Evolutionary conservation across 2,888 invertebrate genomes (phyloP).

Genomic region (Drosophila merina): DNA sequence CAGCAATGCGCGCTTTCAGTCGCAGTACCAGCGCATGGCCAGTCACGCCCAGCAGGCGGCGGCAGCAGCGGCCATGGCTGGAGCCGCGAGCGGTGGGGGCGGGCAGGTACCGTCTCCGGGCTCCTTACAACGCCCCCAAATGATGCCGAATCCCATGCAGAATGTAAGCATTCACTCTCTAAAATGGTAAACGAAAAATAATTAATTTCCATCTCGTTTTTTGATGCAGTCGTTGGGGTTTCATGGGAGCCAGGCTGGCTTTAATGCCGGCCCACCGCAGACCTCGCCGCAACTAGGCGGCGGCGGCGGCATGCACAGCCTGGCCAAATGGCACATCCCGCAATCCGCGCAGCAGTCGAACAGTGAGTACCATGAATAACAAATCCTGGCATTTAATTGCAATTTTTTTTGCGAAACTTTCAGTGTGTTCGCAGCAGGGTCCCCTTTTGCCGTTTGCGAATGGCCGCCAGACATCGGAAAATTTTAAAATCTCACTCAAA

Average conservation of each 20-base stretch:
- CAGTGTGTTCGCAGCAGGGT: constrained; percentile 82
- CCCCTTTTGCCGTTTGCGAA: constrained; percentile 83
- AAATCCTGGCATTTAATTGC: neutral
- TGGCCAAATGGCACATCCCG: constrained; percentile 91
- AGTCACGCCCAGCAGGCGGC: constrained; percentile 87
- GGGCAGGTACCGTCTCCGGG: constrained; percentile 82
- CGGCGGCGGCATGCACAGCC: constrained; percentile 75
- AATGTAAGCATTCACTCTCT: constrained; percentile 80
- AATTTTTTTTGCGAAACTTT: neutral
- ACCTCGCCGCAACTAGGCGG: constrained; percentile 81
- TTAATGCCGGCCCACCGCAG: constrained; percentile 84
- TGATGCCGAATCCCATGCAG: constrained; percentile 84
- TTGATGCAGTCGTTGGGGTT: constrained; percentile 82
- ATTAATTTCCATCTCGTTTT: constrained; percentile 1
- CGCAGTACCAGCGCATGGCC: constrained; percentile 83
- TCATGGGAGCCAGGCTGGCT: constrained; percentile 84
- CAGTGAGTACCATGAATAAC: constrained; percentile 82
- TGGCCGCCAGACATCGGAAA: constrained; percentile 83
- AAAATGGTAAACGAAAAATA: neutral
- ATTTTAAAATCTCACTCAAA: constrained; percentile 84
- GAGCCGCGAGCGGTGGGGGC: constrained; percentile 74
- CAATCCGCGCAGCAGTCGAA: constrained; percentile 84
- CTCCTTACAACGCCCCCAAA: constrained; percentile 81
- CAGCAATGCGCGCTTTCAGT: constrained; percentile 83
- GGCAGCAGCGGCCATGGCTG: constrained; percentile 82